A percentile compares a stretch with the other conserved stretches of the same genome.
phyloP scores from a whole-genome alignment of 2,888 invertebrate genomes.

The Temnothorax unifasciatus region DNA sequence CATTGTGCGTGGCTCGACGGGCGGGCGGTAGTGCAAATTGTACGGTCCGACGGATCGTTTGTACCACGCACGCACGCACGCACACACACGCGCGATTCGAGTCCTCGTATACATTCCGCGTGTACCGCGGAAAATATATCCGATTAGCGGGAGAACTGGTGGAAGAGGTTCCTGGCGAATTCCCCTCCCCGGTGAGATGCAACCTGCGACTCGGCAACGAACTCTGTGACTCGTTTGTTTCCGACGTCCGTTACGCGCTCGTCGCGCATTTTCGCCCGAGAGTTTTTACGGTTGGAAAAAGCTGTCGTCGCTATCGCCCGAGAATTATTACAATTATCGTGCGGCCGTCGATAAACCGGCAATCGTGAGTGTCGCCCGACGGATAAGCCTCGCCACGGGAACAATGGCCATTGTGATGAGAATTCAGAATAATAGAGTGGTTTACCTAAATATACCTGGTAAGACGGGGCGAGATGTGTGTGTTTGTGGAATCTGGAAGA shows the following conservation, averaged over 20 bases:
- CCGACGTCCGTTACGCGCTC: not conserved
- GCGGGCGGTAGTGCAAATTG: slow-evolving; percentile 22
- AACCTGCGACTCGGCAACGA: not conserved
- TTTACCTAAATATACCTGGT: slow-evolving; percentile 74
- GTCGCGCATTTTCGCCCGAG: not conserved
- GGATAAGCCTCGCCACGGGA: not conserved
- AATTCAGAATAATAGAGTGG: slow-evolving; percentile 75
- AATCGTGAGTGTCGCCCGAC: not conserved
- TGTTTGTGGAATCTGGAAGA: not conserved
- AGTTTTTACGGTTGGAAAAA: not conserved
- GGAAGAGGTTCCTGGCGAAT: not conserved
- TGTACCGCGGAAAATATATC: not conserved
- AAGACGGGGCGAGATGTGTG: slow-evolving; percentile 37
- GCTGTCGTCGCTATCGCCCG: not conserved
- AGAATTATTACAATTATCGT: not conserved
- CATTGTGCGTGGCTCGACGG: not conserved
- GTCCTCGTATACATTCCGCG: too few relatives aligned
- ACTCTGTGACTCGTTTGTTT: slow-evolving; percentile 15
- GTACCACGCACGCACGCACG: not conserved
- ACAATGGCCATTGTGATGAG: slow-evolving; percentile 80
- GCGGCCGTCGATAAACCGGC: not conserved
- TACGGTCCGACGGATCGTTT: slow-evolving; percentile 1
- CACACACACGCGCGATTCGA: not conserved
- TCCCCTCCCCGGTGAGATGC: too few relatives aligned
- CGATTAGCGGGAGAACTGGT: not conserved